Evolutionary conservation across 2,888 invertebrate genomes (phyloP).

Genomic region (Archips crataeganus): DNA sequence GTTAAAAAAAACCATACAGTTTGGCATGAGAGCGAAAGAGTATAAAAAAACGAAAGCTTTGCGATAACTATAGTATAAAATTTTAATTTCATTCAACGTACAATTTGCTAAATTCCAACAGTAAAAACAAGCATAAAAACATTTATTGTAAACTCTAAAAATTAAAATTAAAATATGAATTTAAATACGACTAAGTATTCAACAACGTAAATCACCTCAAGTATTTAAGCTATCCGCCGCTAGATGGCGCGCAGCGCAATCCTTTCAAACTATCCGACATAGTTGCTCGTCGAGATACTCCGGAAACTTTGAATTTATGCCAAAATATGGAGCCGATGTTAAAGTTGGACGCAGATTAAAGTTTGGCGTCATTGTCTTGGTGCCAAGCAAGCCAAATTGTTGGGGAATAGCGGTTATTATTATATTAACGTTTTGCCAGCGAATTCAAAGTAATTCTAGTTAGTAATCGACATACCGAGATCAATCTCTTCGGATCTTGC

Average conservation of each 20-base stretch:
- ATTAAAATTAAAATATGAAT: neutral
- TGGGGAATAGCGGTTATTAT: neutral
- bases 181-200: conserved; percentile 12
- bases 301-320: conserved; percentile 52
- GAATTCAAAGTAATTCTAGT: neutral
- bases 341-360: conserved; percentile 50
- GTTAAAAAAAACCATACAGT: too few relatives aligned
- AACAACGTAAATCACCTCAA: conserved; percentile 25
- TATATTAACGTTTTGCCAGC: neutral
- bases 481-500: too few relatives aligned
- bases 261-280: conserved; percentile 41
- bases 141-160: too few relatives aligned
- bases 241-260: conserved; percentile 51
- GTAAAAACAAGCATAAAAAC: neutral
- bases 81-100: too few relatives aligned
- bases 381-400: conserved; percentile 13
- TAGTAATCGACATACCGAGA: neutral
- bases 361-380: conserved; percentile 46
- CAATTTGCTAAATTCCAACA: too few relatives aligned
- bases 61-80: too few relatives aligned
- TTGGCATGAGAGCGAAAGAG: too few relatives aligned
- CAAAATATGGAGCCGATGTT: conserved; percentile 48
- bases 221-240: conserved; percentile 46
- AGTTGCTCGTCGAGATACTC: conserved; percentile 43
- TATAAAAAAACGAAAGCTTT: too few relatives aligned